Evolutionary conservation across 2,888 invertebrate species (phyloP), one percentile per base, ranked within the genome.

Genomic region (Hyposoter didymator): DNA sequence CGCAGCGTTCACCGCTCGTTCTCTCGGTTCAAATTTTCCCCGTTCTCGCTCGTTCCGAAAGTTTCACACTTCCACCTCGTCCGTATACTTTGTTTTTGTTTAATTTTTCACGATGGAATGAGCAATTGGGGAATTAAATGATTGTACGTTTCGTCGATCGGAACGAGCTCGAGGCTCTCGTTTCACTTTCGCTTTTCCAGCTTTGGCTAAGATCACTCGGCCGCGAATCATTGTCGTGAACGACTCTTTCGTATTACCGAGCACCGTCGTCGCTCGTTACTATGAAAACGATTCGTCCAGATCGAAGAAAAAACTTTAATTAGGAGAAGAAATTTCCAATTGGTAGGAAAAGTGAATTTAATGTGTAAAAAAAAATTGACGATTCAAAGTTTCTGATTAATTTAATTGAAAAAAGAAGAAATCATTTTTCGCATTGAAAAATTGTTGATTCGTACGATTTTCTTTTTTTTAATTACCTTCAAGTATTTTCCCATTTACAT

Each of bases 81-180:
- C 19, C 62, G 70, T 45, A 28, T 28, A 49, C n/a, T 52, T 35
- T 49, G 35, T 17, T 69, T 19, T 62, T 78, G 84, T 87, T 88
- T 88, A 84, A 86, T 88, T 88, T 76, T 87, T 88, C 86, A 87
- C 87, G 87, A 87, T 86, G 83, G 79, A 84, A 52, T 82, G 84
- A 84, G 80, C 84, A 85, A 87, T 87, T 82, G 76, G 84, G 78
- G 73, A 62, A 87, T 84, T 49, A 28, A 45, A 47, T 1, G 59
- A 59, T 59, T 14, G 28, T 59, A 59, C 59, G 59, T 19, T 55
- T 10, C 52, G 32, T 28, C 22, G 28, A 39, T n/a, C n/a, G 14
- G 10, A 39, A 66, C 35, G 35, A 66, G 66, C 62, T 67, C 52
- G 39, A 66, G 59, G 59, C 6, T 82, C 73, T 22, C 55, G 82